Percentiles rank a stretch among this genome's conserved stretches.
Evolutionary conservation across 2,888 invertebrate genomes (phyloP).

Genomic region (Hypselothyrea guttata): DNA sequence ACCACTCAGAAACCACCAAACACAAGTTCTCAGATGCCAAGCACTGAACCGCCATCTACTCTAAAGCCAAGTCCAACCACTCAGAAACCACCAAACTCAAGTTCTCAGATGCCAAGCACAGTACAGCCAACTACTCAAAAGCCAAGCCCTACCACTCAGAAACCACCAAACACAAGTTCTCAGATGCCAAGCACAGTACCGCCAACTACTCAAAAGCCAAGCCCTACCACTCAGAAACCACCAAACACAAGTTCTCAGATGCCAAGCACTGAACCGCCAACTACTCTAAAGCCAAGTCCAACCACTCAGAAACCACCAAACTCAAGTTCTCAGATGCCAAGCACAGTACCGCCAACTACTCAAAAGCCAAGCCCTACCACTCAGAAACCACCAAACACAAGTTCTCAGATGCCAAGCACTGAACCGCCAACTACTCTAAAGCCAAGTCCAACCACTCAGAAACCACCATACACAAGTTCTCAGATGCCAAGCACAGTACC

Average conservation of each 20-base stretch:
- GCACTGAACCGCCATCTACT: no score
- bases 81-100: not conserved
- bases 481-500: not conserved
- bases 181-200: no score
- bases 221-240: not conserved
- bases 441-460: no score
- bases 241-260: not conserved
- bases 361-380: no score
- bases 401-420: not conserved
- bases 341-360: no score
- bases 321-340: no score
- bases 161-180: constrained; percentile 4
- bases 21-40: not conserved
- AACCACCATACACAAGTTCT: no score
- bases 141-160: not conserved
- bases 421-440: not conserved
- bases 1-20: not conserved
- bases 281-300: not conserved
- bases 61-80: not conserved
- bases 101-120: no score
- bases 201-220: not conserved
- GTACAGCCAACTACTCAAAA: not conserved
- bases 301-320: not conserved
- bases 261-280: not conserved
- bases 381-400: no score